phyloP scores from a whole-genome alignment of 2,797 vertebrate species.

The Loris lydekkerianus region DNA sequence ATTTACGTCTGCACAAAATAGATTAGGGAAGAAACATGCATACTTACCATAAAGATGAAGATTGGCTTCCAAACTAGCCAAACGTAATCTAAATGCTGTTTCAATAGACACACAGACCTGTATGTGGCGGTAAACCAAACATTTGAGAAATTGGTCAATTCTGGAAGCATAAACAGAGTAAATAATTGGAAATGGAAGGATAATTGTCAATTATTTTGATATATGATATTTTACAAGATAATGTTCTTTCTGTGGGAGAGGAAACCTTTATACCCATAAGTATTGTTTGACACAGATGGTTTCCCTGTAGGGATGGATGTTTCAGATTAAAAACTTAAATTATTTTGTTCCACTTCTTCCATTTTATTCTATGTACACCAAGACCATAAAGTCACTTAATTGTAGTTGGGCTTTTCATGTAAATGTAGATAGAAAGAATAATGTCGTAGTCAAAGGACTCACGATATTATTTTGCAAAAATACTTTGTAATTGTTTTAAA shows the following conservation, averaged over 20 bases:
- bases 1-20: neutral
- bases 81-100: neutral
- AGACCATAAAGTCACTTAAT: neutral
- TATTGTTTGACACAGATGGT: neutral
- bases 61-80: neutral
- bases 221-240: neutral
- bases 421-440: neutral
- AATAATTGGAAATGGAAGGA: neutral
- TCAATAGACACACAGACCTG: neutral
- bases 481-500: neutral
- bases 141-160: neutral
- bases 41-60: neutral
- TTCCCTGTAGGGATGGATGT: neutral
- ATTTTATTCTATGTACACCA: neutral
- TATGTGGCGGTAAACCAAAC: neutral
- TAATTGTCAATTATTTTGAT: neutral
- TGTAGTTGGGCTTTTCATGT: neutral
- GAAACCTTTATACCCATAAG: neutral
- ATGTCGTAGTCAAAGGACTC: neutral
- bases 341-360: neutral
- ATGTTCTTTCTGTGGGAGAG: neutral
- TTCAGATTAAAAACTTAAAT: neutral
- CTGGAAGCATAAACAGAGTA: neutral
- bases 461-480: neutral
- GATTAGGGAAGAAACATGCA: neutral